Evolutionary conservation across 1,140 invertebrate genomes (phyloP).

Genomic region (Pseudomyrmex pallidus): DNA sequence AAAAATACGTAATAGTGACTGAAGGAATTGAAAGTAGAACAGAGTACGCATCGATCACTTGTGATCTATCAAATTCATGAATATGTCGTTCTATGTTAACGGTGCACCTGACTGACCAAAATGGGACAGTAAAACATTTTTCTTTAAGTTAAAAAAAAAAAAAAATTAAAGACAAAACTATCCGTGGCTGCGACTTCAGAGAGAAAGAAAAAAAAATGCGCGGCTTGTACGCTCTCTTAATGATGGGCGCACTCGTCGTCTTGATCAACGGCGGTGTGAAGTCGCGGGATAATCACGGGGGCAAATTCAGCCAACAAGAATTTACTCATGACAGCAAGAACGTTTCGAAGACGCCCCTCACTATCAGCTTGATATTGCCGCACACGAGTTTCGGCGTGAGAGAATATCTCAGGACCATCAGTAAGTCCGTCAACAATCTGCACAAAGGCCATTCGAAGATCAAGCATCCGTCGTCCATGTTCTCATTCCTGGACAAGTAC

Average conservation of each 20-base stretch:
- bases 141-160: neutral
- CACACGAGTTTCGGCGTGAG: constrained; percentile 88
- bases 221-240: constrained; percentile 64
- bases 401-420: constrained; percentile 89
- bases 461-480: constrained; percentile 81
- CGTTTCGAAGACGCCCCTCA: constrained; percentile 76
- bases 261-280: constrained; percentile 55
- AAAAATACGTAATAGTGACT: constrained; percentile 44
- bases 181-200: neutral
- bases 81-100: constrained; percentile 9
- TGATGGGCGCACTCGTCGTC: constrained; percentile 71
- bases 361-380: constrained; percentile 88
- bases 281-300: constrained; percentile 24
- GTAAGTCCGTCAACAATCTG: constrained; percentile 87
- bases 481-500: constrained; percentile 88
- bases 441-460: constrained; percentile 85
- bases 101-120: constrained; percentile 39
- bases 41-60: neutral
- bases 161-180: neutral
- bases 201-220: constrained; percentile 71
- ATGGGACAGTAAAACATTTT: constrained; percentile 5
- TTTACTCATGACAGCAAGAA: constrained; percentile 57
- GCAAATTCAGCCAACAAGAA: neutral
- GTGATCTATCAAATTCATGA: neutral
- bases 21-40: neutral